Base-by-base conservation (phyloP, 2,113 vertebrate genomes). In the Ceuthmochares aereus region DNA sequence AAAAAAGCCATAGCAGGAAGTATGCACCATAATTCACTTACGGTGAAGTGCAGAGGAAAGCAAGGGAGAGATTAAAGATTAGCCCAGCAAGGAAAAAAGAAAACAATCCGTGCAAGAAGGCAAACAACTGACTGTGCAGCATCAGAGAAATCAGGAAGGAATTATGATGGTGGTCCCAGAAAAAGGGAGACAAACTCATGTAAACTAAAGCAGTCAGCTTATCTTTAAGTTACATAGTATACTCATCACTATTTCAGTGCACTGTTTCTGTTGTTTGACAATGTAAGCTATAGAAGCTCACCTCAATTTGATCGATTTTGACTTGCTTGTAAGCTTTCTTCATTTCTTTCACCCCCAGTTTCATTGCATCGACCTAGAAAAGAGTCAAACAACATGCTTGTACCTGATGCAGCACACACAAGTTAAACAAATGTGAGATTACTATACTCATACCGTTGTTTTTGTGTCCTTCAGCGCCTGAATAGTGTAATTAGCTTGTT, bases 401-500 rank as follows among this genome's bases (percentile, higher is more conserved):
- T 64, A 66, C 25, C 63, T 63, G 56, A 40, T 29, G 34, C 7
- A 78, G n/a, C 23, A 45, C 1, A 77, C 6, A 25, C 13, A 79
- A 67, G 51, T 70, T 54, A 82, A 76, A 52, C 3, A 42, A 82
- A 54, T 3, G 9, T 26, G 47, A 94, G 64, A 82, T 40, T 29
- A 93, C 93, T 40, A 89, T 54, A 87, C 14, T 45, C 27, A 43
- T 98, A 99, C 99, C 92, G 99, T 99, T 81, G 99, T 99, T 98
- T 99, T 99, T 91, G 99, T 99, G 97, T 99, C 99, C 98, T 99
- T 99, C 73, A 99, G 95, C 23, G 98, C 97, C 95, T 99, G 99
- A 92, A 99, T 99, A n/a, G 99, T 99, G 89, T 99, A 99, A 97
- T 99, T 99, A n/a, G 99, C 96, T 98, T 99, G 99, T 87, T 99